Base-by-base conservation (phyloP, 2,888 invertebrate genomes). In the Auanema sp. region DNA sequence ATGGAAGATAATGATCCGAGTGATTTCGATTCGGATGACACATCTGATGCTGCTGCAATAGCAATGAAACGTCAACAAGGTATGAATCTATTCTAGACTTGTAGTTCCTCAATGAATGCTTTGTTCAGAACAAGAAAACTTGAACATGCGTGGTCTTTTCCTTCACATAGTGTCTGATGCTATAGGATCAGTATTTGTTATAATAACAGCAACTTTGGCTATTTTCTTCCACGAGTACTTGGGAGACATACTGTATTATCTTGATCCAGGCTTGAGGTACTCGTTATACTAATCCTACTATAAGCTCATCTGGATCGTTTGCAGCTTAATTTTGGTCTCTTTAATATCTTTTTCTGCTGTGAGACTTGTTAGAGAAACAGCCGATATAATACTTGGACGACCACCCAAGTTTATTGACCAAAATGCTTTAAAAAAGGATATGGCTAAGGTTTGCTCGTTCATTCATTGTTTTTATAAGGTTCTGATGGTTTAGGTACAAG, bases 81-180 rank as follows among this genome's bases (percentile, higher is more conserved):
- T 16, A 5, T 10, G 21, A 43, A 43, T 43, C 43, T 43, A 12
- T 43, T 43, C 43, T 43, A n/a, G 11, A n/a, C 12, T 14, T 43
- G 43, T 14, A n/a, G n/a, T n/a, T n/a, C n/a, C n/a, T n/a, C 14
- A 2, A 42, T 41, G n/a, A 18, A 3, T 6, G 1, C 54, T 8
- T 51, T 24, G 25, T 65, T 68, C 58, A 69, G 75, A 60, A 14
- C 88, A 91, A 0, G 89, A 90, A 2, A 92, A 94, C 84, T 90
- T 98, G 91, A 98, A 98, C 84, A 98, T 99, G 95, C 90, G 92
- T 60, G 98, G 96, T n/a, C 97, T 97, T n/a, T 98, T 97, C 85
- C 88, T 98, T 60, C 98, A 98, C 84, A 91, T 99, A 4, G 86
- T 98, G 43, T 95, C 96, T 54, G 98, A 98, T 87, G 97, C 97